Conservation (phyloP, 1,140 invertebrate genomes). For the Panulirus ornatus region DNA sequence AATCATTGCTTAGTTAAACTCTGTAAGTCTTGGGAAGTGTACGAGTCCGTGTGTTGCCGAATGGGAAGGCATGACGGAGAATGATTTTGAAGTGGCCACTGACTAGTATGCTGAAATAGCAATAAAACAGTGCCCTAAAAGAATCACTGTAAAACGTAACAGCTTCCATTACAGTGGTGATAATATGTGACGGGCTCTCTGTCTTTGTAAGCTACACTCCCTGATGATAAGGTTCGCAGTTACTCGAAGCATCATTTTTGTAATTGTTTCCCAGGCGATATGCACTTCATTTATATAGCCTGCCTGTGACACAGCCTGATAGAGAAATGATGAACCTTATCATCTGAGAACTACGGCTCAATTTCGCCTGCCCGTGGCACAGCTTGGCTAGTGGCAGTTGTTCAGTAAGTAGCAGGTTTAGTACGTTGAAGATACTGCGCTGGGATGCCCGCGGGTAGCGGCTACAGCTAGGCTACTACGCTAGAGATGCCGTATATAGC, state of each 20-base stretch:
- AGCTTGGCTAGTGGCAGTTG: conserved; percentile 28
- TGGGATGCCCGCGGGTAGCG: neutral
- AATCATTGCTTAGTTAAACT: no score
- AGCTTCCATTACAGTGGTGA: neutral
- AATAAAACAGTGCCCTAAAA: no score
- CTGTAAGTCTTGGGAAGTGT: no score
- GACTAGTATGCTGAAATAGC: neutral
- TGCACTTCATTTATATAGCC: neutral
- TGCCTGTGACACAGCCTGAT: neutral
- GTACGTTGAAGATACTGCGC: neutral
- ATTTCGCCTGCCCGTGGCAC: conserved; percentile 42
- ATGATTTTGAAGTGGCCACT: no score
- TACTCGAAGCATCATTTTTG: neutral
- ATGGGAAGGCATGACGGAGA: no score
- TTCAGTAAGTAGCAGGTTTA: neutral
- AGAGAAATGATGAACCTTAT: conserved; percentile 8
- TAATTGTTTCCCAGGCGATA: neutral
- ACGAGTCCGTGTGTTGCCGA: no score
- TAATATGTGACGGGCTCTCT: conserved; percentile 19
- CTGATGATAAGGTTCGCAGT: conserved; percentile 9
- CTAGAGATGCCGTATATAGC: conserved; percentile 37
- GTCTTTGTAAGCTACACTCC: neutral
- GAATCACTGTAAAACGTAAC: neutral
- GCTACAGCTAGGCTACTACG: conserved; percentile 7
- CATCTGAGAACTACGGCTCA: conserved; percentile 1